Evolutionary conservation across 2,113 vertebrate genomes (phyloP).

Genomic region (Melanocharis versteri): DNA sequence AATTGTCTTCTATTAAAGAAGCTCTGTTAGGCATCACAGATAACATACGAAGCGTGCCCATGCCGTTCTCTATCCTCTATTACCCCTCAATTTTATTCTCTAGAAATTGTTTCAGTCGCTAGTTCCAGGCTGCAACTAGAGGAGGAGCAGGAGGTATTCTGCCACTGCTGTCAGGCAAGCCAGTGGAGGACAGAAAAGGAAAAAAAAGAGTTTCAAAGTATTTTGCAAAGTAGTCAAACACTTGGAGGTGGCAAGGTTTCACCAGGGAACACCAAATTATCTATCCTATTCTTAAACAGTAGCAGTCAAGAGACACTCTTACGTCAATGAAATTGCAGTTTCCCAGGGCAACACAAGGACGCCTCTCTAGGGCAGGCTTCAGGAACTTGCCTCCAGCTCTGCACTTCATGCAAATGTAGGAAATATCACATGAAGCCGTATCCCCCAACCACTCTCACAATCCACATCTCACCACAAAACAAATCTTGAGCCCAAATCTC

Average conservation of each 20-base stretch:
- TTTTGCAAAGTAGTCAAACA: not conserved
- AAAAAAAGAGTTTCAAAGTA: not conserved
- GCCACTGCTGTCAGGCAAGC: not conserved
- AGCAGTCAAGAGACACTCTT: not conserved
- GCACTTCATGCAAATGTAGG: accelerated
- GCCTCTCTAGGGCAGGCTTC: not conserved
- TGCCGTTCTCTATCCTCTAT: not conserved
- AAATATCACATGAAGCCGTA: not conserved
- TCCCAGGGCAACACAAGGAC: not conserved
- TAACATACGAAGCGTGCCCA: accelerated
- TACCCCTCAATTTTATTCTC: not conserved
- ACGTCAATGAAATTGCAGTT: not conserved
- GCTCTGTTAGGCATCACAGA: not conserved
- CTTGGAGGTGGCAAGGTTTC: not conserved
- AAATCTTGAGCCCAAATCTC: not conserved
- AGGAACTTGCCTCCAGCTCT: not conserved
- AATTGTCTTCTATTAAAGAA: not conserved
- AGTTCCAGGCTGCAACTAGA: not conserved
- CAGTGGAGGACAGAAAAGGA: not conserved
- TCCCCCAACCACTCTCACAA: not conserved
- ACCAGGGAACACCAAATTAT: not conserved
- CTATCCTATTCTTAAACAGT: not conserved
- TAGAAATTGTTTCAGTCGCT: not conserved
- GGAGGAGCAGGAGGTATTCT: not conserved
- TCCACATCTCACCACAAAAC: not conserved